Percentiles rank a stretch among this genome's conserved stretches.
These are phyloP conservation scores for Charaxes varanes DNA, from an alignment of 1,140 invertebrate genomes.

Conservation along the genomic window DNA sequence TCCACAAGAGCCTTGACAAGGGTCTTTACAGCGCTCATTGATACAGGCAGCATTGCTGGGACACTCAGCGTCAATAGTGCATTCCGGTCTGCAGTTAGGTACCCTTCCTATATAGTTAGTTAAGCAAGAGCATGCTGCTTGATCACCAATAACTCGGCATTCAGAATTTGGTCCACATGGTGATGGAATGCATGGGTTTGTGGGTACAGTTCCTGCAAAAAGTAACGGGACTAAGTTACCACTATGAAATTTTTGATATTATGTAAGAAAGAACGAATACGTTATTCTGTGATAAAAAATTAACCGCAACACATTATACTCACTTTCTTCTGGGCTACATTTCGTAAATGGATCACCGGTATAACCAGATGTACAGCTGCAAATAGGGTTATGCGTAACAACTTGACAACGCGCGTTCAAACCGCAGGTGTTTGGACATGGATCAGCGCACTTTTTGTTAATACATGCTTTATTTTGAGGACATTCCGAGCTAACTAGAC, in stretches of 20 bases:
- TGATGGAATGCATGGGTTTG: conserved; percentile 80
- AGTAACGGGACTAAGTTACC: too few relatives aligned
- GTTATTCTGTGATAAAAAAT: too few relatives aligned
- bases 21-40: conserved; percentile 82
- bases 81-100: conserved; percentile 86
- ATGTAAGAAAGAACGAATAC: too few relatives aligned
- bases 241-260: too few relatives aligned
- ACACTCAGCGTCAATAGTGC: conserved; percentile 82
- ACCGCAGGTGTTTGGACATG: conserved; percentile 87
- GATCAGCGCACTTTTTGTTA: conserved; percentile 87
- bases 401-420: conserved; percentile 87
- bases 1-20: conserved; percentile 82
- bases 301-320: too few relatives aligned
- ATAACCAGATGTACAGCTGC: conserved; percentile 82
- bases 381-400: conserved; percentile 89
- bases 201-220: conserved; percentile 39
- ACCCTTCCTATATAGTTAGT: conserved; percentile 83
- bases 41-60: conserved; percentile 79
- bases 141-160: conserved; percentile 83
- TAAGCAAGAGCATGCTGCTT: conserved; percentile 84
- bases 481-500: conserved; percentile 88
- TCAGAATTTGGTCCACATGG: conserved; percentile 88
- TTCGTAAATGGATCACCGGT: conserved; percentile 86
- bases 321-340: conserved; percentile 78
- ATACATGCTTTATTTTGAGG: conserved; percentile 87